phyloP scores from a whole-genome alignment of 2,797 vertebrate genomes.

The Centroberyx gerrardi region DNA sequence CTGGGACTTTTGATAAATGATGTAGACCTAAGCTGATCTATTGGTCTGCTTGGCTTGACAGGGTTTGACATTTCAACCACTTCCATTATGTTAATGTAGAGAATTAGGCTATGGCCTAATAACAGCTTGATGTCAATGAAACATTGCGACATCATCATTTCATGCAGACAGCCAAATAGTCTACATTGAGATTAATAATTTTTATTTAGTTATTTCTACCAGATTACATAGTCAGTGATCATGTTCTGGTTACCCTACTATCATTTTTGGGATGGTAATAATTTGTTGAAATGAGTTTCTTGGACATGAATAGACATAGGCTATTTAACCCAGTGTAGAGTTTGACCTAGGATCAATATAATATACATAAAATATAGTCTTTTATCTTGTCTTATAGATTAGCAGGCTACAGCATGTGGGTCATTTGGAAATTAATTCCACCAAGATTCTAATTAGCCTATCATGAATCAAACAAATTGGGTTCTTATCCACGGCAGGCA shows the following conservation, averaged over 20 bases:
- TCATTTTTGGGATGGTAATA: not conserved
- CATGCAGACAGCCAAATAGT: no score
- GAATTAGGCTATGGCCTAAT: not conserved
- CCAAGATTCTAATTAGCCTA: not conserved
- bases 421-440: conserved; percentile 4
- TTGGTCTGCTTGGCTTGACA: not conserved
- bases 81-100: not conserved
- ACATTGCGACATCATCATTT: no score
- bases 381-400: no score
- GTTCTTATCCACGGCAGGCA: not conserved
- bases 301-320: not conserved
- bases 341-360: not conserved
- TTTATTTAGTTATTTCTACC: not conserved
- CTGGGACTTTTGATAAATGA: conserved; percentile 22
- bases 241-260: not conserved
- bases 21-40: conserved; percentile 5
- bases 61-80: no score
- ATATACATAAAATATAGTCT: not conserved
- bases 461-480: not conserved
- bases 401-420: not conserved
- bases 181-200: no score
- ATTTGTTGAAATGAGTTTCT: not conserved
- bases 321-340: not conserved
- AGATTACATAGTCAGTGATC: not conserved
- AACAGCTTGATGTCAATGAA: no score